Percentiles rank a stretch among this genome's conserved stretches.
These are phyloP conservation scores for Gymnoscopelus braueri DNA, from an alignment of 2,797 vertebrate species.

Conservation along the genomic window DNA sequence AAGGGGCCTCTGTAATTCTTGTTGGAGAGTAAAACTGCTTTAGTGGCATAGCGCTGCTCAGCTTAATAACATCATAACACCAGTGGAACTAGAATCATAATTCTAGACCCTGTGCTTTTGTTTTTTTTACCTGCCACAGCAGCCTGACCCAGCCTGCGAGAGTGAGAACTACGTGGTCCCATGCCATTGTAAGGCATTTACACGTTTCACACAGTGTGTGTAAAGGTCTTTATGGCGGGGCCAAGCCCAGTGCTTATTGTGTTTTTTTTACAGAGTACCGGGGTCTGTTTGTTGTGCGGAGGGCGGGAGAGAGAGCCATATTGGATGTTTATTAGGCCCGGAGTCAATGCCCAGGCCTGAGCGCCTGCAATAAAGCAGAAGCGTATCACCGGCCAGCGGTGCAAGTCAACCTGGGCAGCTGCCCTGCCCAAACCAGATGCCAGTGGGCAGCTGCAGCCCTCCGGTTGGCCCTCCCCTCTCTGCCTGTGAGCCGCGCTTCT, in stretches of 20 bases:
- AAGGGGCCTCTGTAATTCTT: constrained; percentile 5
- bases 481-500: constrained; percentile 50
- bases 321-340: constrained; percentile 79
- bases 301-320: constrained; percentile 67
- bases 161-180: not conserved
- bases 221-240: constrained; percentile 74
- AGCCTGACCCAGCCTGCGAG: constrained; percentile 26
- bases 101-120: too few relatives aligned
- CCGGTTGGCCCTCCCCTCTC: constrained; percentile 17
- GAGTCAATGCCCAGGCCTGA: constrained; percentile 73
- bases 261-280: constrained; percentile 76
- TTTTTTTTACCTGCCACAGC: constrained; percentile 6
- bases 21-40: constrained; percentile 24
- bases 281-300: constrained; percentile 65
- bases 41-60: not conserved
- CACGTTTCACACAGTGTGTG: constrained; percentile 66
- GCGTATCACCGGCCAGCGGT: constrained; percentile 64
- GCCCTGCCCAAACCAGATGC: constrained; percentile 74
- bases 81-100: not conserved
- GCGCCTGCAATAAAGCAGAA: constrained; percentile 71
- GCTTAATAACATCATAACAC: not conserved
- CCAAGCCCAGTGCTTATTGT: constrained; percentile 65
- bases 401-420: constrained; percentile 65
- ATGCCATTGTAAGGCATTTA: constrained; percentile 55
- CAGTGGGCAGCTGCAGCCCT: constrained; percentile 62